Evolutionary conservation across 2,888 invertebrate species (phyloP), one percentile per base, ranked within the genome.

Genomic region (Bibio marci): DNA sequence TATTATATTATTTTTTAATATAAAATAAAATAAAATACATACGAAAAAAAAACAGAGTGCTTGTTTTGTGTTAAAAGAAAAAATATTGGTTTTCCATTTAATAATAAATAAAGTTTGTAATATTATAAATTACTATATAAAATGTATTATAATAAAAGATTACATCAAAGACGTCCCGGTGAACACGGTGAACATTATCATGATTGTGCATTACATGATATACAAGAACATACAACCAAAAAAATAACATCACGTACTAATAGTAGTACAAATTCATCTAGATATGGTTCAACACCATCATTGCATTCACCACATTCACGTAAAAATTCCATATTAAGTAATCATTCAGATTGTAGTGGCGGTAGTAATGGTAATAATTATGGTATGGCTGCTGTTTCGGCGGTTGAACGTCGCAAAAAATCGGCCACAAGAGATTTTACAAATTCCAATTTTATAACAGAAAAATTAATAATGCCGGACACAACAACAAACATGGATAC

Each of bases 171-270:
- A 22, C 36, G 36, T 10, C 37, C 40, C n/a, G 36, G 40, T 32
- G 40, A 40, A 25, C 40, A 36, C 10, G 40, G 37, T 40, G 40
- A 36, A 36, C 40, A 40, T 17, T 28, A 36, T 32, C 26, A 40
- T 18, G 36, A 31, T 27, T 40, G 40, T 27, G 25, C 27, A 32
- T 19, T 40, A 11, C 27, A 28, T 25, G 39, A 39, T 4, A 30
- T 35, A 19, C 18, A 39, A 26, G 30, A 38, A 35, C 27, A 39
- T n/a, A n/a, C n/a, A 22, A 6, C 22, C 22, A 22, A 22, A 22
- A 13, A 27, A 27, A 30, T 4, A 25, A 7, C 27, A 12, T 19
- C 28, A 28, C n/a, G n/a, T n/a, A n/a, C n/a, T n/a, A n/a, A n/a
- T 30, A 37, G 31, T 27, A 25, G 39, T 34, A 35, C 35, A 27